Conservation (phyloP, 64 coral and sea anemone species). For the Pocillopora damicornis region DNA sequence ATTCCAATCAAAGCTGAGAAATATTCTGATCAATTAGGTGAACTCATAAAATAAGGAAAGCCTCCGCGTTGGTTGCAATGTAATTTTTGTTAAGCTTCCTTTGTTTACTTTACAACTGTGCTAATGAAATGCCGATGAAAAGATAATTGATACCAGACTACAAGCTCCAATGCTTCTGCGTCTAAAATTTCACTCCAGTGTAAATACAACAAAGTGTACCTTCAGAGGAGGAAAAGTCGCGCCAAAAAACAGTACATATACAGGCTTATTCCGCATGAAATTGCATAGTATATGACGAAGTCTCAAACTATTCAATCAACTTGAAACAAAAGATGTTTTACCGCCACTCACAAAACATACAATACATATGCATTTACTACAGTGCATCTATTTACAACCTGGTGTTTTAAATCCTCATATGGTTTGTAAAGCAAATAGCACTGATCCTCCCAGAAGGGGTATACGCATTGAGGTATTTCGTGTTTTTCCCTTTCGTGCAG, state of each 20-base stretch:
- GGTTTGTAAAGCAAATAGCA: neutral
- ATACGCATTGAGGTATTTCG: too few relatives aligned
- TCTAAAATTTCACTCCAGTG: neutral
- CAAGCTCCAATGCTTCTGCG: neutral
- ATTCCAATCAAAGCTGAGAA: neutral
- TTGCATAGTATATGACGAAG: neutral
- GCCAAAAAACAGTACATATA: too few relatives aligned
- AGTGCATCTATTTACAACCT: neutral
- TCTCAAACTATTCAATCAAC: neutral
- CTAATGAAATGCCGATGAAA: slow-evolving; percentile 35
- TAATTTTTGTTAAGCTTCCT: slow-evolving; percentile 22
- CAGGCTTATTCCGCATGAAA: neutral
- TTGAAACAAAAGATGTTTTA: slow-evolving; percentile 2
- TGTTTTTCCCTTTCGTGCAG: too few relatives aligned
- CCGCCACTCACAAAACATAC: neutral
- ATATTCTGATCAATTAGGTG: neutral
- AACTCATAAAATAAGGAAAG: neutral
- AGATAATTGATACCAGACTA: slow-evolving; percentile 14
- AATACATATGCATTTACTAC: neutral
- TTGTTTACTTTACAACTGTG: slow-evolving; percentile 26
- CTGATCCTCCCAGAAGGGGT: neutral
- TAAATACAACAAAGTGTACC: neutral
- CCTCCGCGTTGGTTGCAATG: slow-evolving; percentile 1
- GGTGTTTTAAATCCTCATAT: slow-evolving; percentile 1
- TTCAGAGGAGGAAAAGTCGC: neutral